Conservation (phyloP, 2,797 vertebrate genomes). For the Mus caroli region DNA sequence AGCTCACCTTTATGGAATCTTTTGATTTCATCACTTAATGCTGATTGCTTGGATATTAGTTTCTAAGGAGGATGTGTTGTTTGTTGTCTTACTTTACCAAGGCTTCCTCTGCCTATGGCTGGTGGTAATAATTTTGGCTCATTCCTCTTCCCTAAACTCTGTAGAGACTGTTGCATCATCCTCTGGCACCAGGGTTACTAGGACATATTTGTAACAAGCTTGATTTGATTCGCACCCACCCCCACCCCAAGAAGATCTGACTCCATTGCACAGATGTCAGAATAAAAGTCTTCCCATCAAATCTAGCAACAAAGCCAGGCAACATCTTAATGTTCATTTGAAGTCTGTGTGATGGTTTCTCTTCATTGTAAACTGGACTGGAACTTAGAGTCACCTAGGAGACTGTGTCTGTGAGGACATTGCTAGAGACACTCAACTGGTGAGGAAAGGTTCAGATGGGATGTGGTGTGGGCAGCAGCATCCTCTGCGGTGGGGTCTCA, state of each 20-base stretch:
- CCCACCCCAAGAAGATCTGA: neutral
- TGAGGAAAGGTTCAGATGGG: neutral
- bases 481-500: neutral
- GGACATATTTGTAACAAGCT: neutral
- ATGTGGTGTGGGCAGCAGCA: too few species aligned
- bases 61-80: neutral
- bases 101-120: neutral
- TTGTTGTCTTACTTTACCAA: neutral
- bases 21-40: neutral
- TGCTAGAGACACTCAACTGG: neutral
- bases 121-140: neutral
- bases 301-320: neutral
- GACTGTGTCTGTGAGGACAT: neutral
- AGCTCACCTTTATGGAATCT: neutral
- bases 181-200: neutral
- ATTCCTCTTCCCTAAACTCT: conserved; percentile 8
- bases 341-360: neutral
- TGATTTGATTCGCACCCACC: neutral
- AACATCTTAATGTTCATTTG: conserved; percentile 34
- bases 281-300: conserved; percentile 48
- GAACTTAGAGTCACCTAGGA: neutral
- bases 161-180: neutral
- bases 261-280: conserved; percentile 14
- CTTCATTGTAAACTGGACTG: neutral
- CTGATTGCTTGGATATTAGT: neutral